Base-by-base conservation (phyloP, 1,140 invertebrate genomes). In the Sminthurinus signatus region DNA sequence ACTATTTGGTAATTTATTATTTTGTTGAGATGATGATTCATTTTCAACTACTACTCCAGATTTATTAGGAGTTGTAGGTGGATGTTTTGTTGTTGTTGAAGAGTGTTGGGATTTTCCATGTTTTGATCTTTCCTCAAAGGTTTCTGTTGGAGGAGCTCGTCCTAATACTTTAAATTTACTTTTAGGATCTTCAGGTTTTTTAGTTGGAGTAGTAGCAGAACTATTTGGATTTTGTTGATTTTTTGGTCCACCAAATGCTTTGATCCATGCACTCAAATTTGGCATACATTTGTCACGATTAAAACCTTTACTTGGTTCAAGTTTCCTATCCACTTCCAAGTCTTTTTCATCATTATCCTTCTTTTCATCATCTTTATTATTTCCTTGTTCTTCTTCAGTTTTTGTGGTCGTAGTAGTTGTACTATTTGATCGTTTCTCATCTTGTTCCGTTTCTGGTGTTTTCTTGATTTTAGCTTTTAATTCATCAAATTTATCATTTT, bases 221-320 rank as follows among this genome's bases (percentile, higher is more conserved):
- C 32, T 36, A 27, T 25, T 36, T 12, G 28, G 12, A 1, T 19
- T 29, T 19, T 8, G 28, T 23, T 17, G 12, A 21, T 65, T 69
- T 8, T 31, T 28, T 2, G 89, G 89, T 0, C 85, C 86, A 43
- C 90, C 89, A 75, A 93, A 93, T 0, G 89, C 89, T 77, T 91
- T 91, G 57, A 92, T 88, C 90, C 89, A 93, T 15, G 88, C 90
- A 75, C 88, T 91, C 44, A 91, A 79, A 78, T 92, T 91, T 0
- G 90, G 89, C 54, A 88, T 90, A 19, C 87, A 84, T 75, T 85
- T 83, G 73, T 83, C 81, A 72, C 81, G 79, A 54, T 79, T 77
- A 48, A 75, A 71, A 28, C 74, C 73, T 62, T 69, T 75, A 74
- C 76, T 73, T 75, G 78, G 72, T 55, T 54, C 73, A 61, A 68